phyloP scores from a whole-genome alignment of 2,797 vertebrate species.

The Myotis daubentonii region DNA sequence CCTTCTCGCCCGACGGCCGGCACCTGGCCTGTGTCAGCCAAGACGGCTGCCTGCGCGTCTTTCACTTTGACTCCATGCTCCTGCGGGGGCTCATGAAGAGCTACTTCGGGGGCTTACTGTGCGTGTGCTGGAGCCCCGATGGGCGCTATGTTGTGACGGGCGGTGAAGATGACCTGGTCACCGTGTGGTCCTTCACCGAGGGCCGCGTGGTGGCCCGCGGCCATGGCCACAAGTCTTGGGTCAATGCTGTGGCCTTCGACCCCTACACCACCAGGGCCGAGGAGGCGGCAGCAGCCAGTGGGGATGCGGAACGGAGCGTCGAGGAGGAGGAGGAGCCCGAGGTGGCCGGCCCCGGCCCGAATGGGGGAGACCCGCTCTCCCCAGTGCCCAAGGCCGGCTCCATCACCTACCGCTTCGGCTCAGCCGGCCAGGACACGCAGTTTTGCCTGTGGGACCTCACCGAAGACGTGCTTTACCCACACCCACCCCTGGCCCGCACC shows the following conservation, averaged over 20 bases:
- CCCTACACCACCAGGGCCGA: slow-evolving; percentile 92
- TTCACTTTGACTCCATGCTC: slow-evolving; percentile 96
- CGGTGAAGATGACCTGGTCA: slow-evolving; percentile 94
- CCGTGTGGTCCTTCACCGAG: slow-evolving; percentile 94
- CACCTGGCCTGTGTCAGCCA: slow-evolving; percentile 95
- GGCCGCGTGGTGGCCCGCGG: slow-evolving; percentile 93
- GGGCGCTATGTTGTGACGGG: slow-evolving; percentile 95
- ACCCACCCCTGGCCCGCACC: slow-evolving; percentile 90
- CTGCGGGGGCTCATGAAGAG: slow-evolving; percentile 95
- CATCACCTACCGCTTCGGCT: slow-evolving; percentile 94
- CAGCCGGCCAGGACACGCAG: slow-evolving; percentile 95
- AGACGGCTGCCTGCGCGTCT: slow-evolving; percentile 93
- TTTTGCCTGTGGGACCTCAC: slow-evolving; percentile 97
- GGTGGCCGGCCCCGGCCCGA: slow-evolving; percentile 86
- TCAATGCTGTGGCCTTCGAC: slow-evolving; percentile 95
- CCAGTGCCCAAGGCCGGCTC: slow-evolving; percentile 91
- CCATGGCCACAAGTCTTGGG: slow-evolving; percentile 96
- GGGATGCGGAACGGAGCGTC: slow-evolving; percentile 88
- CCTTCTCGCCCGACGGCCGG: slow-evolving; percentile 93
- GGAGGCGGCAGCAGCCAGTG: slow-evolving; percentile 76
- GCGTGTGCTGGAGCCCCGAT: slow-evolving; percentile 95
- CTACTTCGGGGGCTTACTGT: slow-evolving; percentile 94
- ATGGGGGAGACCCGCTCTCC: slow-evolving; percentile 88
- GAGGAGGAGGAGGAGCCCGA: slow-evolving; percentile 88
- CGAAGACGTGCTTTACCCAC: slow-evolving; percentile 91